A percentile compares a stretch with the other conserved stretches of the same genome.
Conservation (phyloP, 2,113 vertebrate genomes). For the Mustela nigripes region DNA sequence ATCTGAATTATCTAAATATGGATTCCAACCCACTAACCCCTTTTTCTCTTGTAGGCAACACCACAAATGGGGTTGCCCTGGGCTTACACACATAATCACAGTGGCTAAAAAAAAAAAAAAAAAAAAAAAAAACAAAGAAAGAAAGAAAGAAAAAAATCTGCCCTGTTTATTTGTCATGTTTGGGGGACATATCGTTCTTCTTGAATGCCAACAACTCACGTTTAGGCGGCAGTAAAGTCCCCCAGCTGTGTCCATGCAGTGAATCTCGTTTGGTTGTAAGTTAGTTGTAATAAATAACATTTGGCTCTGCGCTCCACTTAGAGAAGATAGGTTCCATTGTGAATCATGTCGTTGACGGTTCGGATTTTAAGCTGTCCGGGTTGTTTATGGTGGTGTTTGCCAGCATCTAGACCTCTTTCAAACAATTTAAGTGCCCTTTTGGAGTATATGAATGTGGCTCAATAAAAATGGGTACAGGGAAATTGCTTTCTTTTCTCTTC, state of each 20-base stretch:
- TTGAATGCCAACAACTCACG: background rate
- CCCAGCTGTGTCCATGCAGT: background rate
- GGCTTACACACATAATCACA: background rate
- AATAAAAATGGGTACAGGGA: conserved; percentile 35
- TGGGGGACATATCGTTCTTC: background rate
- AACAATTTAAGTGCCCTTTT: conserved; percentile 66
- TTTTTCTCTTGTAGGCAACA: background rate
- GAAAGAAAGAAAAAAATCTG: too few relatives aligned
- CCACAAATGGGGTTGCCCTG: background rate
- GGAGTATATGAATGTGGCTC: conserved; percentile 25
- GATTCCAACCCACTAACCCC: background rate
- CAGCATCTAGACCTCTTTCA: conserved; percentile 66
- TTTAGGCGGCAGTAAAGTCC: background rate
- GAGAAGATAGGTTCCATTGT: conserved; percentile 34
- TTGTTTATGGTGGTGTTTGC: conserved; percentile 72
- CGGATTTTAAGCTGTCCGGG: conserved; percentile 63
- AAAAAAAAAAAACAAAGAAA: background rate
- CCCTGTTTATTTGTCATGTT: background rate
- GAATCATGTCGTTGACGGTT: conserved; percentile 44
- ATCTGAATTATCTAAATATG: background rate
- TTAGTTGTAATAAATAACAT: conserved; percentile 63
- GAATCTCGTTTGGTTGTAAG: background rate
- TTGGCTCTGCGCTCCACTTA: background rate
- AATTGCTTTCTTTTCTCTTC: background rate
- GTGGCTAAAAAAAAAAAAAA: background rate